Evolutionary conservation across 2,113 vertebrate species (phyloP), one percentile per base, ranked within the genome.

Genomic region (Riparia riparia): DNA sequence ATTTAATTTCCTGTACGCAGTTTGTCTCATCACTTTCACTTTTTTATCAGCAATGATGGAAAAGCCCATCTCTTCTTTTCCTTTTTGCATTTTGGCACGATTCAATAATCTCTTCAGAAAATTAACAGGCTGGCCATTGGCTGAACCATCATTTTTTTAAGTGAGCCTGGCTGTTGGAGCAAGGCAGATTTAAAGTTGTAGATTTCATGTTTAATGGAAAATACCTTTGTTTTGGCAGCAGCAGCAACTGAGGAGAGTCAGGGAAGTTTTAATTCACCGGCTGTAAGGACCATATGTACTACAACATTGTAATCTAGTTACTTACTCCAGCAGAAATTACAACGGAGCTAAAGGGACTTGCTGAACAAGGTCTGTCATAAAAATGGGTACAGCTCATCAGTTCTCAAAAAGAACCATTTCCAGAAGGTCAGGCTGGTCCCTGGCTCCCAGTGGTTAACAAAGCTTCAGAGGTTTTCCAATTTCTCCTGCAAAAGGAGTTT

Each of bases 51-150:
- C 0, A 1, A 29, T 47, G 71, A 89, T 64, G 37, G 80, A 83
- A 89, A 91, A 80, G 39, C 24, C 31, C 42, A 88, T 31, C 7
- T 93, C 49, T 61, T 88, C 51, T 77, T 92, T 37, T 89, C 47
- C 32, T 66, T 83, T 91, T 53, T 68, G 26, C 31, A 32, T 91
- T 90, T 94, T 95, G 86, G 49, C 77, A 93, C 89, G 83, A 63
- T 76, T 78, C 66, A 93, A 65, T 53, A 63, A 82, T 28, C 51
- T 80, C 53, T 93, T 72, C 66, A 91, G 64, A 57, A 95, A 96
- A 93, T 92, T 87, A 95, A 58, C 70, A 90, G 45, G 22, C 60
- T 69, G 44, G 45, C 41, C 66, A 50, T 63, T 92, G 79, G 44
- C 87, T 73, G 60, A 97, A 39, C 42, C 50, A 64, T 37, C 1